Percentiles rank a stretch among this genome's conserved stretches.
Evolutionary conservation across 2,797 vertebrate genomes (phyloP).

Genomic region (Hydrophis major): DNA sequence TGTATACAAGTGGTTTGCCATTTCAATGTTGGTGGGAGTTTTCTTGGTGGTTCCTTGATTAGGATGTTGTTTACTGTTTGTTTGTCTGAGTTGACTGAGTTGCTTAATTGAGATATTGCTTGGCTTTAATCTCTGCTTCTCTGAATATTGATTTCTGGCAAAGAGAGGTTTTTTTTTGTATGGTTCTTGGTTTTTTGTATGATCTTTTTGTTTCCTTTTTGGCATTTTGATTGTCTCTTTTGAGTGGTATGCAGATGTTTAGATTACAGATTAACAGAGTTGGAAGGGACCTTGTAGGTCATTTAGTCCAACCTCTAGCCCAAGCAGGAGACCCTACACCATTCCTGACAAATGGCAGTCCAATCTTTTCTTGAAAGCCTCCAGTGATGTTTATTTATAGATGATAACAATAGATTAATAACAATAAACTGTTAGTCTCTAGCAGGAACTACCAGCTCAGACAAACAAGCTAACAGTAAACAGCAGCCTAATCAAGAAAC

Average conservation of each 20-base stretch:
- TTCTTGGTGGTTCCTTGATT: background rate
- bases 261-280: too few relatives aligned
- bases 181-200: background rate
- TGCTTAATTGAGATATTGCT: background rate
- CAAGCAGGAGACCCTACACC: too few relatives aligned
- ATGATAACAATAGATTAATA: background rate
- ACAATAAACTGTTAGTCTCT: background rate
- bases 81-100: background rate
- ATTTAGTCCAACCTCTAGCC: too few relatives aligned
- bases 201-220: background rate
- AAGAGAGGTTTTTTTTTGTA: background rate
- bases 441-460: background rate
- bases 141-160: background rate
- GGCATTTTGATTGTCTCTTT: background rate
- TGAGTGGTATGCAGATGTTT: background rate
- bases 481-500: background rate
- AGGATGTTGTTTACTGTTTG: background rate
- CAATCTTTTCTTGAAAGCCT: too few relatives aligned
- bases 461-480: background rate
- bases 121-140: background rate
- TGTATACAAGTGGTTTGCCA: background rate
- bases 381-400: background rate
- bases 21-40: background rate
- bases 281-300: too few relatives aligned
- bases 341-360: too few relatives aligned